Conservation (phyloP, 2,113 vertebrate species). For the Ginglymostoma cirratum region DNA sequence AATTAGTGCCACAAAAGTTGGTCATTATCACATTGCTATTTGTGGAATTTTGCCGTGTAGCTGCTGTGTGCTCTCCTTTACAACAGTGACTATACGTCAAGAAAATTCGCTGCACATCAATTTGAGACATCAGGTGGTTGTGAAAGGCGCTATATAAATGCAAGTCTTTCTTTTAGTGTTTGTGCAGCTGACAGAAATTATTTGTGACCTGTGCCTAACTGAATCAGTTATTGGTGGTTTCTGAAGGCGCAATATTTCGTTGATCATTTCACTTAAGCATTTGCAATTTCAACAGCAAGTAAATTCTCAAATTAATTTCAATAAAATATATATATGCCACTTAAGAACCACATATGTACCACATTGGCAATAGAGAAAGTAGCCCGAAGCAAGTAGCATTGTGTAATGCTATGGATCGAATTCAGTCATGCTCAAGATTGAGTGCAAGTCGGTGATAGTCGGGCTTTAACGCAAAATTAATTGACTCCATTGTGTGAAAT, state of each 20-base stretch:
- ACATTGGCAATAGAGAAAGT: background rate
- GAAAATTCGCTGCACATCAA: background rate
- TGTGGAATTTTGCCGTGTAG: background rate
- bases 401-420: background rate
- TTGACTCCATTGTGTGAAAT: slow-evolving; percentile 19
- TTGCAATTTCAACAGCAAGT: background rate
- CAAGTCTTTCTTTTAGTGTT: background rate
- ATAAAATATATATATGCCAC: background rate
- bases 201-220: background rate
- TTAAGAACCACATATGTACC: background rate
- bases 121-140: background rate
- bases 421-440: background rate
- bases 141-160: background rate
- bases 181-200: background rate
- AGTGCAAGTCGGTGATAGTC: slow-evolving; percentile 7
- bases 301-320: background rate
- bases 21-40: background rate
- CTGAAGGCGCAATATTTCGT: background rate
- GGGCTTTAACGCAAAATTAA: slow-evolving; percentile 7
- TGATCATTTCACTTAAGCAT: background rate
- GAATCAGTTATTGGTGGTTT: background rate
- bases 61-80: background rate
- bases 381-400: background rate
- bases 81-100: background rate
- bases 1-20: background rate